Evolutionary conservation across 2,888 invertebrate genomes (phyloP).

Genomic region (Sphaeridia pumilis): DNA sequence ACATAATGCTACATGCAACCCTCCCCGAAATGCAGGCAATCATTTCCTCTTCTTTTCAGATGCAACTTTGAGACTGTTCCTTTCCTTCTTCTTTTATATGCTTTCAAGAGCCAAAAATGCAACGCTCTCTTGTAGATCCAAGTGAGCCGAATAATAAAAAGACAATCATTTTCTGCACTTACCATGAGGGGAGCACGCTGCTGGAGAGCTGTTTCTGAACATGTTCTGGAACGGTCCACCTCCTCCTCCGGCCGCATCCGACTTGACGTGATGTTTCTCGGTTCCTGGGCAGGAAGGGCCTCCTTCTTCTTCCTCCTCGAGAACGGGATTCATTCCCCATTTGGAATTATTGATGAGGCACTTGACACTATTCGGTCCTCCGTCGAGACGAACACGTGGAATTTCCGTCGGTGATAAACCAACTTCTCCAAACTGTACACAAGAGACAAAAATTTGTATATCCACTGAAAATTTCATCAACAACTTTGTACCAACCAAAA

Average conservation of each 20-base stretch:
- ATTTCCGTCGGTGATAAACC: constrained; percentile 33
- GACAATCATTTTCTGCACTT: constrained; percentile 14
- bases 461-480: constrained; percentile 14
- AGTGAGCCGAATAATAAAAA: constrained; percentile 1
- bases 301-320: constrained; percentile 33
- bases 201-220: constrained; percentile 23
- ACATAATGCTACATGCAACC: too few relatives aligned
- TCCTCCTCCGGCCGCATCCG: constrained; percentile 21
- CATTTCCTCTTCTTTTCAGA: too few relatives aligned
- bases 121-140: not conserved
- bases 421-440: constrained; percentile 23
- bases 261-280: constrained; percentile 20
- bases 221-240: constrained; percentile 26
- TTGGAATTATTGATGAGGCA: constrained; percentile 35
- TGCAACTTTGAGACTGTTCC: too few relatives aligned
- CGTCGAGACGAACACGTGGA: constrained; percentile 33
- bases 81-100: too few relatives aligned
- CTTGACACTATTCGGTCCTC: constrained; percentile 35
- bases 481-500: not conserved
- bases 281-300: constrained; percentile 6
- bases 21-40: too few relatives aligned
- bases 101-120: too few relatives aligned
- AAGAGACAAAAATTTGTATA: constrained; percentile 3
- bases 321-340: constrained; percentile 36
- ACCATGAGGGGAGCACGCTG: constrained; percentile 25